A percentile compares a stretch with the other conserved stretches of the same genome.
These are phyloP conservation scores for Drosophila bocqueti DNA, from an alignment of 1,140 invertebrate species.

Conservation along the genomic window DNA sequence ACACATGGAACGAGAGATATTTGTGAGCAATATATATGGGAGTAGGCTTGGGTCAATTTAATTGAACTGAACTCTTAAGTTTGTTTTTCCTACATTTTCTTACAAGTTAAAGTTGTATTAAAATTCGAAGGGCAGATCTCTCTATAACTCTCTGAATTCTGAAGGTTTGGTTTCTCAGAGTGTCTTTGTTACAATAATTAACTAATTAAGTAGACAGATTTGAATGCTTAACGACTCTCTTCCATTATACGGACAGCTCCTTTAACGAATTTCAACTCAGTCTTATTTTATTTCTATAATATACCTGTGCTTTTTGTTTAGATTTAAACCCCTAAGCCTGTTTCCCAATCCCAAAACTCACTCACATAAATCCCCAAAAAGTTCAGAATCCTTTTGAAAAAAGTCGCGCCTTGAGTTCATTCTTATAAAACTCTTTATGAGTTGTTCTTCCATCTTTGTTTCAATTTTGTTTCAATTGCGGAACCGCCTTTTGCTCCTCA, in stretches of 20 bases:
- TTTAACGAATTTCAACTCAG: neutral
- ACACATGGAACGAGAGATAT: constrained; percentile 8
- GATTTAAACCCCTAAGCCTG: neutral
- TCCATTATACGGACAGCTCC: neutral
- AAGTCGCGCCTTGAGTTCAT: constrained; percentile 1
- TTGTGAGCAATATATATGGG: constrained; percentile 30
- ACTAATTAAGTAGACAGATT: too few species aligned
- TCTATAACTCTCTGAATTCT: neutral
- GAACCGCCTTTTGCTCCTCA: constrained; percentile 1
- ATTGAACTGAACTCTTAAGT: constrained; percentile 28
- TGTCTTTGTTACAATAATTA: too few species aligned
- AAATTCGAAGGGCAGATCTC: neutral
- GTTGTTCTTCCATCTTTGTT: constrained; percentile 11
- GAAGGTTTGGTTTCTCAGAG: neutral
- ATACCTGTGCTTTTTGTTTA: neutral
- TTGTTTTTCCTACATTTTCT: neutral
- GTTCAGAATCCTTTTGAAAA: neutral
- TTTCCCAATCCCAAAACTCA: neutral
- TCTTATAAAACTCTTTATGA: constrained; percentile 16
- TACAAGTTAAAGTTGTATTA: neutral
- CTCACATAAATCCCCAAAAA: neutral
- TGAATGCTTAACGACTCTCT: neutral
- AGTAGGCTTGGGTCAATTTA: constrained; percentile 37
- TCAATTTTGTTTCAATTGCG: constrained; percentile 18
- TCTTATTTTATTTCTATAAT: neutral